Percentiles rank a stretch among this genome's conserved stretches.
These are phyloP conservation scores for Taeniopygia guttata DNA, from an alignment of 2,797 vertebrate genomes.

Conservation along the genomic window DNA sequence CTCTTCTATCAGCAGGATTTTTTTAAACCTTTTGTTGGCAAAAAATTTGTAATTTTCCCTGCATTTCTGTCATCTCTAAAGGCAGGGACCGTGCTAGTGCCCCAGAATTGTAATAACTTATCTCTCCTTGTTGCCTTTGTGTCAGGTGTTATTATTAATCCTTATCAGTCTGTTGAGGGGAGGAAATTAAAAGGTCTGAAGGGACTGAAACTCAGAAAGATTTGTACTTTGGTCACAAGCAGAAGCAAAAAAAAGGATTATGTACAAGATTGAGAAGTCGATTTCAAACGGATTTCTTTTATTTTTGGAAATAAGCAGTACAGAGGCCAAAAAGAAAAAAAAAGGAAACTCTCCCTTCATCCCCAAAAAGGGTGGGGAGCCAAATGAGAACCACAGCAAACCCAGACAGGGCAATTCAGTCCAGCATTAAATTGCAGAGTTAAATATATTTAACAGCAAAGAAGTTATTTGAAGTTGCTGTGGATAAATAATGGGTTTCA, in stretches of 20 bases:
- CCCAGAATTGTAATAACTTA: conserved; percentile 3
- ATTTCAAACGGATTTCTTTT: not conserved
- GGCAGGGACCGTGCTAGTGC: not conserved
- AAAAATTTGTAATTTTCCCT: not conserved
- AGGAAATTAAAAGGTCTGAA: conserved; percentile 39
- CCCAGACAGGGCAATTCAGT: not conserved
- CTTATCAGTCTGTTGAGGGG: conserved; percentile 1
- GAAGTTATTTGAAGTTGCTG: not conserved
- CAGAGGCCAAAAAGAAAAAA: not conserved
- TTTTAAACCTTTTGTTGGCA: not conserved
- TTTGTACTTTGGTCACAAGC: not conserved
- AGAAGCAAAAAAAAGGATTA: not conserved
- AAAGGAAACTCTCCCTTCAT: not conserved
- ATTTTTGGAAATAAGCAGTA: not conserved
- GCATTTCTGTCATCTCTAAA: not conserved
- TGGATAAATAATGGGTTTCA: not conserved
- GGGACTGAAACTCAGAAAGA: not conserved
- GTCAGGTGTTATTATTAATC: conserved; percentile 7
- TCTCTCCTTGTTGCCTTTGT: conserved; percentile 7
- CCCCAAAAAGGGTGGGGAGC: not conserved
- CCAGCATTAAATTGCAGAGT: not conserved
- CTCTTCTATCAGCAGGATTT: not conserved
- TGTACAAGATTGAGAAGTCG: not conserved
- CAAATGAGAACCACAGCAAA: not conserved
- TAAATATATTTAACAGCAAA: not conserved